Conservation (phyloP, 2,888 invertebrate species). For the Orchesellides sinensis region DNA sequence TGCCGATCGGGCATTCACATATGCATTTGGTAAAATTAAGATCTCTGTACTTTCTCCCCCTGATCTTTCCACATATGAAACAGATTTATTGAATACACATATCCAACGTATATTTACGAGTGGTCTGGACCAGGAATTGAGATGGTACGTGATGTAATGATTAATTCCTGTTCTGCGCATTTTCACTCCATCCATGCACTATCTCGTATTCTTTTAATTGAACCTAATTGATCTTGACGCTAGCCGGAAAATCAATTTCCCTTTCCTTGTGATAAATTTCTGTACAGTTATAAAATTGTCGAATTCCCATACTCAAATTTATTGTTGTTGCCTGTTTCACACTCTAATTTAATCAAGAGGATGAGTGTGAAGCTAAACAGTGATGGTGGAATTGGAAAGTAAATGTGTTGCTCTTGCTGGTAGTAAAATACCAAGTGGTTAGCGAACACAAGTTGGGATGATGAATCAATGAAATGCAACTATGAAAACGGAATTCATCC, state of each 20-base stretch:
- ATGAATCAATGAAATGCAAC: background rate
- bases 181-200: background rate
- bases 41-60: no score
- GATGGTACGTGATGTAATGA: constrained; percentile 6
- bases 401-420: background rate
- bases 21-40: no score
- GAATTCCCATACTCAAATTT: constrained; percentile 37
- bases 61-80: no score
- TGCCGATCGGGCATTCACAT: no score
- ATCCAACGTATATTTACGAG: background rate
- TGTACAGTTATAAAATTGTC: constrained; percentile 34
- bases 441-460: background rate
- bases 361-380: background rate
- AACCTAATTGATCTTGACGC: constrained; percentile 55
- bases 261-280: constrained; percentile 29
- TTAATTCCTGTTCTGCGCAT: background rate
- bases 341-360: background rate
- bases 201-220: constrained; percentile 31
- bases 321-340: constrained; percentile 5
- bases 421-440: background rate
- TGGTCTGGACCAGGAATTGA: no score
- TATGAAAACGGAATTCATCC: constrained; percentile 10
- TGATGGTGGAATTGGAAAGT: background rate
- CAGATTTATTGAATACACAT: no score
- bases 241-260: constrained; percentile 50